These are phyloP conservation scores for roundworm (Caenorhabditis elegans) DNA, from an alignment of 1,140 invertebrate species.

Conservation along the genomic window WBcel235 BX284602.5:6519501-6520000, in stretches of 20 bases:
- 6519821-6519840: too few species aligned
- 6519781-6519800: too few species aligned
- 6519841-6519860: too few species aligned
- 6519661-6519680: not conserved
- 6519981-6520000: too few species aligned
- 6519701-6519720: not conserved
- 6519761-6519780: too few species aligned
- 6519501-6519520: not conserved
- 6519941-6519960: not conserved
- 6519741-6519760: too few species aligned
- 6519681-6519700: constrained; percentile 4
- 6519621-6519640: not conserved
- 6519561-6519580: constrained; percentile 14
- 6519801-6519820: too few species aligned
- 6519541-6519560: not conserved
- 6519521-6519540: constrained; percentile 4
- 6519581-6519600: not conserved
- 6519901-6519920: not conserved
- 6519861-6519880: not conserved
- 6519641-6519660: not conserved
- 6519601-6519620: not conserved
- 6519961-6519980: not conserved
- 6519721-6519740: not conserved
- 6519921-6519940: not conserved
- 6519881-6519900: not conserved